Evolutionary conservation across 1,140 invertebrate genomes (phyloP).

Genomic region (Mylabris phalerata): DNA sequence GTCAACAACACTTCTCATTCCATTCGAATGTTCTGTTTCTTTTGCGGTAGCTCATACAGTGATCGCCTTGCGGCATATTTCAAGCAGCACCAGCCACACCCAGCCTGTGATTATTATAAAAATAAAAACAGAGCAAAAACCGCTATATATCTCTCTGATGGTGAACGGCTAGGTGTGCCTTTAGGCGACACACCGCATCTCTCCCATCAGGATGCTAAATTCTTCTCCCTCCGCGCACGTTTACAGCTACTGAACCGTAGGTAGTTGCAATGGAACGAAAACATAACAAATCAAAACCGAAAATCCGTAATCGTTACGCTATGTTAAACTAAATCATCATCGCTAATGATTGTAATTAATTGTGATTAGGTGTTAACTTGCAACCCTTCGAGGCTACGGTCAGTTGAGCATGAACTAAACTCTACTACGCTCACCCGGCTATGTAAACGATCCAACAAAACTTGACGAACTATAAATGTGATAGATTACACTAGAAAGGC

Average conservation of each 20-base stretch:
- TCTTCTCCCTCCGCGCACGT: conserved; percentile 2
- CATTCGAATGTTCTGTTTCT: conserved; percentile 4
- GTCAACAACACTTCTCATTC: background rate
- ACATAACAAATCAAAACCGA: background rate
- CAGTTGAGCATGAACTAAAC: conserved; percentile 18
- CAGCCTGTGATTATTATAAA: conserved; percentile 27
- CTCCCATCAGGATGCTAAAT: conserved; percentile 3
- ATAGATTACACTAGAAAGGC: background rate
- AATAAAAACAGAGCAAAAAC: conserved; percentile 27
- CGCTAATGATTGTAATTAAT: conserved; percentile 5
- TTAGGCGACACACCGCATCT: conserved; percentile 14
- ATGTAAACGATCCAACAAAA: conserved; percentile 11
- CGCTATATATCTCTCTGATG: conserved; percentile 19
- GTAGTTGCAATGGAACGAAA: background rate
- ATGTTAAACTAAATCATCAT: background rate
- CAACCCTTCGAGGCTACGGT: conserved; percentile 15
- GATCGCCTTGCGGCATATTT: conserved; percentile 18
- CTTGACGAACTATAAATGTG: conserved; percentile 6
- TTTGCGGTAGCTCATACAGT: conserved; percentile 25
- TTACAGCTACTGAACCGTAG: background rate
- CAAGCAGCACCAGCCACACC: conserved; percentile 22
- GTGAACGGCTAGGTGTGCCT: conserved; percentile 6
- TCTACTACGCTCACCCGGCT: conserved; percentile 11
- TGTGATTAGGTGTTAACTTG: conserved; percentile 5
- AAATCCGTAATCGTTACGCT: too few species aligned